Evolutionary conservation across 1,140 invertebrate genomes (phyloP).

Genomic region (Zaprionus tsacasi): DNA sequence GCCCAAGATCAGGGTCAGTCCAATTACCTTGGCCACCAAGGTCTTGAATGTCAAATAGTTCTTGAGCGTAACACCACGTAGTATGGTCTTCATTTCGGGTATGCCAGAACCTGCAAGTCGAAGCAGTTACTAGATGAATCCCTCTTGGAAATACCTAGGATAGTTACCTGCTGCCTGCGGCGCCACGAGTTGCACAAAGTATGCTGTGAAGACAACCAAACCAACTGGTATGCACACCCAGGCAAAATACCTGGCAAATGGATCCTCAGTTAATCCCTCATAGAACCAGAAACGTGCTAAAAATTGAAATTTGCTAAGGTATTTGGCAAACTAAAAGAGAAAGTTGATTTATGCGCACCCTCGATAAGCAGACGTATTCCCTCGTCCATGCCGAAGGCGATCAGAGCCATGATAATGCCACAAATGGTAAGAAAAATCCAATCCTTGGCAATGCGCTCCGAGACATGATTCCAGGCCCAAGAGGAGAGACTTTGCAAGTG

Average conservation of each 20-base stretch:
- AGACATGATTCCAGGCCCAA: constrained; percentile 89
- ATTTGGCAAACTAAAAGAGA: not conserved
- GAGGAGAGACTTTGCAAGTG: constrained; percentile 85
- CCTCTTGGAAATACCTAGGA: not conserved
- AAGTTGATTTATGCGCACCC: constrained; percentile 85
- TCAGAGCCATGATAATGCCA: constrained; percentile 96
- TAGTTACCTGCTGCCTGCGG: constrained; percentile 92
- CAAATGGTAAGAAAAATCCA: constrained; percentile 98
- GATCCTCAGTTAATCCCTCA: constrained; percentile 91
- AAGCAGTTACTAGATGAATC: not conserved
- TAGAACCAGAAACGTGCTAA: constrained; percentile 96
- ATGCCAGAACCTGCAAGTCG: constrained; percentile 93
- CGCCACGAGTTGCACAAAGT: constrained; percentile 96
- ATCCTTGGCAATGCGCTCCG: constrained; percentile 95
- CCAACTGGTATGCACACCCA: constrained; percentile 95
- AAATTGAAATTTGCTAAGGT: constrained; percentile 1
- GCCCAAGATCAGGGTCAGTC: constrained; percentile 94
- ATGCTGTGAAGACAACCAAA: constrained; percentile 95
- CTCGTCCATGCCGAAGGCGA: constrained; percentile 98
- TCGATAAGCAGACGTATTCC: constrained; percentile 97
- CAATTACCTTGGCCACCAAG: constrained; percentile 96
- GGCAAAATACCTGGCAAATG: constrained; percentile 92
- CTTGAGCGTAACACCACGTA: constrained; percentile 97
- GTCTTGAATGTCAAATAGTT: constrained; percentile 98
- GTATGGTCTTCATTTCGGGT: constrained; percentile 99